These are phyloP conservation scores for Drosophila nikananu DNA, from an alignment of 1,140 invertebrate species.

Conservation along the genomic window DNA sequence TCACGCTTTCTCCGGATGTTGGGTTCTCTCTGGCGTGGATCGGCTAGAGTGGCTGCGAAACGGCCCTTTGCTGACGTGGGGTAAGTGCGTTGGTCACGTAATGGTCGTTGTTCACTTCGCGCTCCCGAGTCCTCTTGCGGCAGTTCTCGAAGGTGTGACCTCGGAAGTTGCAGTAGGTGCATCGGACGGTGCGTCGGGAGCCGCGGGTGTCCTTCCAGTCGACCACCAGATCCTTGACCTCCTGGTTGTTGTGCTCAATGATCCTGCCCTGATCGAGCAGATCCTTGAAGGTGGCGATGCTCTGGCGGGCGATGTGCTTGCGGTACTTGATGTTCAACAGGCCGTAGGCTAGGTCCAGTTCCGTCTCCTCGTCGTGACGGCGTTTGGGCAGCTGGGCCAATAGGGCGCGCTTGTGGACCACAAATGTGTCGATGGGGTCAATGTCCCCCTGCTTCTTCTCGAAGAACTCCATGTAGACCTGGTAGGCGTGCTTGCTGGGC, in stretches of 20 bases:
- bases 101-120: slow-evolving; percentile 17
- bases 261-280: slow-evolving; percentile 77
- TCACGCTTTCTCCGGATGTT: slow-evolving; percentile 8
- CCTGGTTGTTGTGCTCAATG: slow-evolving; percentile 74
- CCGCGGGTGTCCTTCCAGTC: slow-evolving; percentile 39
- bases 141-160: slow-evolving; percentile 68
- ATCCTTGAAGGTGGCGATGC: slow-evolving; percentile 65
- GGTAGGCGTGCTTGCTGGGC: slow-evolving; percentile 75
- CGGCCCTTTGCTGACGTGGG: slow-evolving; percentile 28
- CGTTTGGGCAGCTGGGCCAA: slow-evolving; percentile 76
- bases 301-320: slow-evolving; percentile 69
- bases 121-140: slow-evolving; percentile 57
- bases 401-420: slow-evolving; percentile 76
- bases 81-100: slow-evolving; percentile 20
- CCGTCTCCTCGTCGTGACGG: slow-evolving; percentile 78
- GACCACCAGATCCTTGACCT: slow-evolving; percentile 31
- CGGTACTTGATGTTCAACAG: slow-evolving; percentile 78
- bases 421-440: slow-evolving; percentile 74
- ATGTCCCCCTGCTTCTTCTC: slow-evolving; percentile 67
- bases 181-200: slow-evolving; percentile 47
- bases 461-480: slow-evolving; percentile 81
- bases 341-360: slow-evolving; percentile 80
- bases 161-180: slow-evolving; percentile 72
- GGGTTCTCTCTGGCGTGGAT: slow-evolving; percentile 36
- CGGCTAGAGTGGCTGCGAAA: slow-evolving; percentile 41